Evolutionary conservation across 2,113 vertebrate species (phyloP), one percentile per base, ranked within the genome.

Genomic region (Pyrgilauda ruficollis): DNA sequence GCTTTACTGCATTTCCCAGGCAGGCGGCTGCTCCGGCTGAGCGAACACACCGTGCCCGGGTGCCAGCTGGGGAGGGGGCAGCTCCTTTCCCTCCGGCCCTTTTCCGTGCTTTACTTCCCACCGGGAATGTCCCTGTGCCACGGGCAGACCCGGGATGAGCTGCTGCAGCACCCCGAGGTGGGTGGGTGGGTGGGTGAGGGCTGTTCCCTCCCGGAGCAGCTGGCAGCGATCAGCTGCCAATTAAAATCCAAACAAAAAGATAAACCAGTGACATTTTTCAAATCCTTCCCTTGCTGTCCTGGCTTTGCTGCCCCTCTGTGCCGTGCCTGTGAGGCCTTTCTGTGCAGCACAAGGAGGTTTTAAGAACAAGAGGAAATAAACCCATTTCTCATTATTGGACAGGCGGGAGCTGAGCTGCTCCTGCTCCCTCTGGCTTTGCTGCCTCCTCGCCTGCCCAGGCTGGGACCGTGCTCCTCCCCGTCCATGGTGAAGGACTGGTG

Each of bases 401-500:
- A 23, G 67, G 53, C 9, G 37, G 72, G 11, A 26, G 33, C 4
- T 4, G 63, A 90, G 67, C 70, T 37, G 7, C 3, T 75, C 67
- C 73, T 33, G 64, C 8, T 16, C 31, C 0, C 1, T 1, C 55
- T 9, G 50, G 30, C 10, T 12, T 14, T 0, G 0, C 55, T 66
- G 55, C 43, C 50, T 53, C 50, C 44, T n/a, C 3, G 0, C 2
- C 1, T 23, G 49, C 64, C n/a, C 6, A 0, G 18, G 7, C 6
- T 46, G 6, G 76, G 19, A 8, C 35, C 0, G 1, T 33, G 39
- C 5, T 64, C 61, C 50, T 64, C 9, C 37, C 2, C 0, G 7
- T 3, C 52, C 77, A 1, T 33, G 62, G 7, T 6, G 64, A 53
- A 28, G 63, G 64, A 3, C 44, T 17, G 46, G 6, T 56, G 63